A percentile compares a stretch with the other conserved stretches of the same genome.
phyloP scores from a whole-genome alignment of 2,888 invertebrate genomes.

The Limenitis camilla region DNA sequence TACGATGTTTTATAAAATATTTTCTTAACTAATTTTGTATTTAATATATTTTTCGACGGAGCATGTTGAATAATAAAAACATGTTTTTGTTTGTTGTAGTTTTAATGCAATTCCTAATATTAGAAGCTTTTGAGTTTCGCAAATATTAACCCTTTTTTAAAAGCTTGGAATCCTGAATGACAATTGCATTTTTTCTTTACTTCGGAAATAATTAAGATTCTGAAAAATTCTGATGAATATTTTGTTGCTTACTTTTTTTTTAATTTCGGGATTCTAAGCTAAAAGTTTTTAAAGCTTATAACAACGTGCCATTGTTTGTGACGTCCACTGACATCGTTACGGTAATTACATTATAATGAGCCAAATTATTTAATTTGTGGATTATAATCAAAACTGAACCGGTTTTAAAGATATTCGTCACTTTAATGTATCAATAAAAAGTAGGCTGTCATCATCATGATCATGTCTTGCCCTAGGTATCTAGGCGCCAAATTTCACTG shows the following conservation, averaged over 20 bases:
- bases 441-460: too few relatives aligned
- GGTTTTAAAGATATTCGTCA: too few relatives aligned
- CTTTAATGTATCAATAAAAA: too few relatives aligned
- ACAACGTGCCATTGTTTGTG: conserved; percentile 7
- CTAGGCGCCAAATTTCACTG: too few relatives aligned
- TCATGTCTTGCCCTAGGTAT: too few relatives aligned
- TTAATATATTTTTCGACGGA: conserved; percentile 43
- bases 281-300: conserved; percentile 9
- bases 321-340: conserved; percentile 19
- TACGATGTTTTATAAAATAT: conserved; percentile 31
- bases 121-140: conserved; percentile 28
- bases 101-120: conserved; percentile 64
- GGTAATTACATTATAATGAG: not conserved
- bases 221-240: not conserved
- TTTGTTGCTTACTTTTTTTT: not conserved
- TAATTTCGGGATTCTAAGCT: conserved; percentile 9
- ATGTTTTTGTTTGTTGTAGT: conserved; percentile 71
- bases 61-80: conserved; percentile 67
- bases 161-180: conserved; percentile 8
- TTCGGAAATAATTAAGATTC: too few relatives aligned
- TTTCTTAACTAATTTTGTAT: conserved; percentile 34
- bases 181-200: too few relatives aligned
- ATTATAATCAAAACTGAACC: too few relatives aligned
- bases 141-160: conserved; percentile 9
- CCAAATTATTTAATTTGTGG: not conserved